Percentiles rank a stretch among this genome's conserved stretches.
Evolutionary conservation across 2,888 invertebrate genomes (phyloP).

Genomic region (Tuberolachnus salignus): DNA sequence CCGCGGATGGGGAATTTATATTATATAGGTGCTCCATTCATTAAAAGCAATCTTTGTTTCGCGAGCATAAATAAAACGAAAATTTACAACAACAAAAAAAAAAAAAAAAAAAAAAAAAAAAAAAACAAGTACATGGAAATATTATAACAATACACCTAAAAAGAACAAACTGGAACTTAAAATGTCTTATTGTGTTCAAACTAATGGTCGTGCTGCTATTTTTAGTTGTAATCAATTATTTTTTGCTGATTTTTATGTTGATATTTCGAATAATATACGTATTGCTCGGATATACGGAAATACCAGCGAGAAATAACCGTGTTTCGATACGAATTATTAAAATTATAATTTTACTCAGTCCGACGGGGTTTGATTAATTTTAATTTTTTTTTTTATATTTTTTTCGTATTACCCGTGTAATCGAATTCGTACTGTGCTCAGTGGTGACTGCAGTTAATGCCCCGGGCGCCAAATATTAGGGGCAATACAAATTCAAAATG

Average conservation of each 20-base stretch:
- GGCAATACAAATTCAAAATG: too few relatives aligned
- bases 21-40: not conserved
- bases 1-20: too few relatives aligned
- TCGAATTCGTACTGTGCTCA: too few relatives aligned
- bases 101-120: not conserved
- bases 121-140: not conserved
- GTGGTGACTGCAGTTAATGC: too few relatives aligned
- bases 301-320: not conserved
- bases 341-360: too few relatives aligned
- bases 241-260: conserved; percentile 1
- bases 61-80: not conserved
- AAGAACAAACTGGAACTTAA: not conserved
- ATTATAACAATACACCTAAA: not conserved
- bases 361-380: too few relatives aligned
- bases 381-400: too few relatives aligned
- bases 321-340: not conserved
- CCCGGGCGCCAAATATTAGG: too few relatives aligned
- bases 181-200: not conserved
- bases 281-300: not conserved
- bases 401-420: too few relatives aligned
- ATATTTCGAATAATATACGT: conserved; percentile 11
- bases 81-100: too few relatives aligned
- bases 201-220: not conserved
- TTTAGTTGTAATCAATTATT: conserved; percentile 5
- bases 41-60: conserved; percentile 1